Conservation (phyloP, 2,113 vertebrate genomes). For the Hystrix brachyura region DNA sequence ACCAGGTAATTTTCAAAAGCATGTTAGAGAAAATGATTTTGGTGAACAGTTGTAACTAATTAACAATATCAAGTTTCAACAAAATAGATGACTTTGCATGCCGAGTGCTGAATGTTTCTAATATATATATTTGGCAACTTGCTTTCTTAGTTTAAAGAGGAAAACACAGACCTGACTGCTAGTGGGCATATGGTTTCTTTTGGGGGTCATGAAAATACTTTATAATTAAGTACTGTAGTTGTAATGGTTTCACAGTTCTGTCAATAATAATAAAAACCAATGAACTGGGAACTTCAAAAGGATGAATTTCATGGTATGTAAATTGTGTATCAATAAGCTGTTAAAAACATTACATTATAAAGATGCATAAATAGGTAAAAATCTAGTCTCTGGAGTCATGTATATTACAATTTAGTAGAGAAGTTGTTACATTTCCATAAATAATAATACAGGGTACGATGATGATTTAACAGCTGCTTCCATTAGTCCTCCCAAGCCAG, state of each 20-base stretch:
- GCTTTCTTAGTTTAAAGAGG: constrained; percentile 22
- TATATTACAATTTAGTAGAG: neutral
- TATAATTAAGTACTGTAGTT: neutral
- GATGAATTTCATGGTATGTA: neutral
- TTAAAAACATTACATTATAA: neutral
- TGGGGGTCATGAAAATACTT: neutral
- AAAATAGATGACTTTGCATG: constrained; percentile 18
- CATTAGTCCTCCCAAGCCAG: neutral
- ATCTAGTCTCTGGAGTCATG: neutral
- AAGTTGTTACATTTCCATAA: neutral
- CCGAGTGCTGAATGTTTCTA: neutral
- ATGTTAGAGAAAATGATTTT: constrained; percentile 51
- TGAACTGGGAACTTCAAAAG: neutral
- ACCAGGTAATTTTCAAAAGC: constrained; percentile 60
- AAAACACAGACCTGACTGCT: constrained; percentile 17
- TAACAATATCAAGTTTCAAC: constrained; percentile 39
- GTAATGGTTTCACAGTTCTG: neutral
- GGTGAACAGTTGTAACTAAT: constrained; percentile 50
- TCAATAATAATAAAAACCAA: constrained; percentile 34
- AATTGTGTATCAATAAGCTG: neutral
- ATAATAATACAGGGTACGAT: neutral
- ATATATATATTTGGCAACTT: neutral
- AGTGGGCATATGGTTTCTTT: neutral
- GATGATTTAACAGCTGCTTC: neutral
- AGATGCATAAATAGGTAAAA: neutral